Base-by-base conservation (phyloP, 2,888 invertebrate species). In the Conomelus anceps region DNA sequence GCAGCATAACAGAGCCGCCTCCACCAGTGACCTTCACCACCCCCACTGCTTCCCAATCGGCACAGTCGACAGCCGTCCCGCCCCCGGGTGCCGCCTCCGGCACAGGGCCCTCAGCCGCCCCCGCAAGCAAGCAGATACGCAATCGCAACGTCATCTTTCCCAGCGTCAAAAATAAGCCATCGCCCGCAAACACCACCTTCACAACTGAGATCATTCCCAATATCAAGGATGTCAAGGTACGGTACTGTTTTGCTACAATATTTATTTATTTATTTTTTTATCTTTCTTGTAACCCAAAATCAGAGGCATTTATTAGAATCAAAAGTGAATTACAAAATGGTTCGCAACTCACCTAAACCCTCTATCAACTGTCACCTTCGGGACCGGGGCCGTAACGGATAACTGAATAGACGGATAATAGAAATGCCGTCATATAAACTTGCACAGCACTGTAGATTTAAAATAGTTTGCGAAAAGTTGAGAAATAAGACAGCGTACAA, bases 111-210 rank as follows among this genome's bases (percentile, higher is more conserved):
- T n/a, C n/a, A n/a, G 63, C 63, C 63, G 85, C 89, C 17, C 89
- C 89, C n/a, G 29, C 90, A 85, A 84, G 85, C 41, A 88, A 89
- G 29, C 92, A 93, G 6, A 93, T 93, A 90, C 95, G 97, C 91
- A 97, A 97, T 93, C 96, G 97, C 84, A 97, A 97, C 90, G 96
- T 98, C 92, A 98, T 98, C 93, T 98, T 98, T 94, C 98, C 98
- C 13, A 97, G 97, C 93, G 97, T 98, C 88, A 98, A 98, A 94
- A 98, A 98, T 93, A 98, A 98, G 92, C 98, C 98, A 23, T 96
- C 97, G 91, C 95, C 96, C 90, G 96, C 96, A 89, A 97, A 97
- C 94, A 96, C 96, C 91, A 97, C 97, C 88, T 97, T 97, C 93
- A 95, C 96, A 87, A 96, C 96, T 13, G 97, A 97, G 92, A 94